Percentiles rank a stretch among this genome's conserved stretches.
These are phyloP conservation scores for Metopolophium dirhodum DNA, from an alignment of 1,140 invertebrate genomes.

Conservation along the genomic window DNA sequence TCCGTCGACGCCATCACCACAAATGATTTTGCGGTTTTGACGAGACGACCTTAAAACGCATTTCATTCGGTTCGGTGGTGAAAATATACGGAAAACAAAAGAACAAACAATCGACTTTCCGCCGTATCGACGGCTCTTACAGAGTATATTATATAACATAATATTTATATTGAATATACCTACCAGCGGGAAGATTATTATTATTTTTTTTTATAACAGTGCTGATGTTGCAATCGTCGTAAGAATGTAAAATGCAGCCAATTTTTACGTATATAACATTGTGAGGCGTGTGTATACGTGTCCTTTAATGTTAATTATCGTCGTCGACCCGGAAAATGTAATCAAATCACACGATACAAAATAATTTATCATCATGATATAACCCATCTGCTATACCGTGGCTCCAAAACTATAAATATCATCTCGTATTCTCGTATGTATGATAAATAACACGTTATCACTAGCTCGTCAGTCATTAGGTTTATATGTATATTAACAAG, in stretches of 20 bases:
- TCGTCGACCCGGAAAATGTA: background rate
- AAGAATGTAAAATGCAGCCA: background rate
- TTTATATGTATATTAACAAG: background rate
- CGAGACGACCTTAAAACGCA: background rate
- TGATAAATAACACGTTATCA: background rate
- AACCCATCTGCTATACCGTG: background rate
- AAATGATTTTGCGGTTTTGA: slow-evolving; percentile 36
- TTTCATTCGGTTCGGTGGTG: background rate
- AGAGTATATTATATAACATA: background rate
- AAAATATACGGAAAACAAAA: slow-evolving; percentile 5
- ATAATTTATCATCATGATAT: background rate
- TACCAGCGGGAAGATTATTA: background rate
- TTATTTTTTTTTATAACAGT: background rate
- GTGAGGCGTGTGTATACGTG: background rate
- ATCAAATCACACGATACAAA: background rate
- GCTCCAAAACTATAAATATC: background rate
- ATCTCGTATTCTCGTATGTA: background rate
- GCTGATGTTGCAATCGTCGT: background rate
- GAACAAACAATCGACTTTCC: background rate
- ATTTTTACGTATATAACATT: background rate
- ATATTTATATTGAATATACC: background rate
- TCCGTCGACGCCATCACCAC: background rate
- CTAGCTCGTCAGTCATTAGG: background rate
- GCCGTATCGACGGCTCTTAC: background rate
- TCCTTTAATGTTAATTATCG: background rate